phyloP scores from a whole-genome alignment of 2,797 vertebrate species.

The Babyrousa celebensis region DNA sequence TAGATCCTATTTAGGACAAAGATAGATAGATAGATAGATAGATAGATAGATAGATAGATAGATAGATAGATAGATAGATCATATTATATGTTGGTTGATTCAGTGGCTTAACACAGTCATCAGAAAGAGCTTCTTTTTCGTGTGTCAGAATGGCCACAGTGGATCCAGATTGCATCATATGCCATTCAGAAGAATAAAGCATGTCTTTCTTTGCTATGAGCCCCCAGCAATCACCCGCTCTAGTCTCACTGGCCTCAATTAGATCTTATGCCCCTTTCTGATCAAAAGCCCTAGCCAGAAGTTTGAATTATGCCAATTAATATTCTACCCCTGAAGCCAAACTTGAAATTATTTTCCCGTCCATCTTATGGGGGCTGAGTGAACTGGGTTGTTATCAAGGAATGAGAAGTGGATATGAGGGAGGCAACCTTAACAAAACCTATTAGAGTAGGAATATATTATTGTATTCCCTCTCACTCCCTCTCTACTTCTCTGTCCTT shows the following conservation, averaged over 20 bases:
- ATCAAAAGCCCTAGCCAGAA: neutral
- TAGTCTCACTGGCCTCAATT: neutral
- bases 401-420: neutral
- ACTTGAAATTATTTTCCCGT: neutral
- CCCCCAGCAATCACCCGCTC: neutral
- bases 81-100: constrained; percentile 1
- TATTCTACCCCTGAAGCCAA: constrained; percentile 1
- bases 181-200: neutral
- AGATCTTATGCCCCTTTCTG: neutral
- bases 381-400: constrained; percentile 9
- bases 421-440: neutral
- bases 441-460: neutral
- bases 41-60: neutral
- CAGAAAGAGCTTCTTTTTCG: neutral
- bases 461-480: neutral
- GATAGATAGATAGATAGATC: neutral
- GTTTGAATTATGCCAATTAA: constrained; percentile 36
- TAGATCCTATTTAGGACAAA: constrained; percentile 33
- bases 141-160: neutral
- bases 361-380: neutral
- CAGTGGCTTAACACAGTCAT: neutral
- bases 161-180: neutral
- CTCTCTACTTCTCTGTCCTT: neutral
- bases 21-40: neutral
- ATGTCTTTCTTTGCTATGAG: neutral